Percentiles rank a stretch among this genome's conserved stretches.
Conservation (phyloP, 1,140 invertebrate species). For the Pollicipes pollicipes region DNA sequence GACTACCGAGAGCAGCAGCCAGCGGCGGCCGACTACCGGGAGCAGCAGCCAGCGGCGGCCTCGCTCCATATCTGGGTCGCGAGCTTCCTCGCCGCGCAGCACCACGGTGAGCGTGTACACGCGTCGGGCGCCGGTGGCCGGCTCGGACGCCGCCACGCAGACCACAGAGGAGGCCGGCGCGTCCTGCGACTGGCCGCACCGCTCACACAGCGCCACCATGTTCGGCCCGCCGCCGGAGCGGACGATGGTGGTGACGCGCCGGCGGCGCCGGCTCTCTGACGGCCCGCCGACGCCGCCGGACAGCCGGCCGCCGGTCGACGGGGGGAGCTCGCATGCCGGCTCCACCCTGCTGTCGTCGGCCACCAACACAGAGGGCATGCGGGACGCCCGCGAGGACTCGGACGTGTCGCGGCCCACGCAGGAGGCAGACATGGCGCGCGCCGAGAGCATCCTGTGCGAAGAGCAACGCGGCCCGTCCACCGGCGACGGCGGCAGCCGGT, state of each 20-base stretch:
- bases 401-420: no score
- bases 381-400: not conserved
- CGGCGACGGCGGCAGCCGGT: not conserved
- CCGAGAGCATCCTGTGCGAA: not conserved
- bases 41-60: not conserved
- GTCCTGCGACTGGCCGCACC: no score
- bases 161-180: no score
- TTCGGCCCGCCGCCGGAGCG: not conserved
- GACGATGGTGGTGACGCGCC: not conserved
- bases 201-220: not conserved
- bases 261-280: no score
- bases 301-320: no score
- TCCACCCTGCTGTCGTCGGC: not conserved
- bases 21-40: no score
- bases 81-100: not conserved
- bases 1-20: not conserved
- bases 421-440: not conserved
- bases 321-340: not conserved
- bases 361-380: not conserved
- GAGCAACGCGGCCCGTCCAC: no score
- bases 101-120: not conserved
- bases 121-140: not conserved
- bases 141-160: not conserved
- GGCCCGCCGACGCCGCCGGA: no score
- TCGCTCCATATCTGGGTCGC: no score